A percentile compares a stretch with the other conserved stretches of the same genome.
Conservation (phyloP, 2,888 invertebrate species). For the Lycia hirtaria region DNA sequence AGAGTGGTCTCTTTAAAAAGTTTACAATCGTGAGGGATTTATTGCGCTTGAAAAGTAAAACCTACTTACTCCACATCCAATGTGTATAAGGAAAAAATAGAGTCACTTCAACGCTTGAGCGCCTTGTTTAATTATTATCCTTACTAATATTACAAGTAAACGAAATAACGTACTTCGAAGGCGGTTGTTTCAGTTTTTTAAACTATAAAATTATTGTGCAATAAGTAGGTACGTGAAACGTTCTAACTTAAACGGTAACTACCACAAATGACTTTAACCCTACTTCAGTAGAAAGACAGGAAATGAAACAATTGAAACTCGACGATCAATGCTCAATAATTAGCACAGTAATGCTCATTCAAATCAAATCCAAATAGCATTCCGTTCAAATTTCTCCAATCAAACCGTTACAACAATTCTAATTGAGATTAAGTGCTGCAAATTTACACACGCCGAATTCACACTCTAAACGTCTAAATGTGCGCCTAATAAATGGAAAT, state of each 20-base stretch:
- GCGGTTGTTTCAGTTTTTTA: no score
- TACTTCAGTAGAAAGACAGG: conserved; percentile 13
- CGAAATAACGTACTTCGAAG: no score
- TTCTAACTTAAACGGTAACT: conserved; percentile 8
- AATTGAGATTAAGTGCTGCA: conserved; percentile 35
- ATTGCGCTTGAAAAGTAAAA: no score
- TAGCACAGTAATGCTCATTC: conserved; percentile 34
- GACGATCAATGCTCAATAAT: conserved; percentile 27
- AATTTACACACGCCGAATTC: conserved; percentile 37
- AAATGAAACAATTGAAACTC: conserved; percentile 29
- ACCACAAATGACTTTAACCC: conserved; percentile 23
- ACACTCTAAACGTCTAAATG: conserved; percentile 32
- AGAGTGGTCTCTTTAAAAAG: no score
- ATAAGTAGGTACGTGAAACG: no score
- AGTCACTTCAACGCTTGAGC: no score
- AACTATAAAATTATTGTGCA: no score
- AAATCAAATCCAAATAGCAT: conserved; percentile 36
- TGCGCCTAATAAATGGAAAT: conserved; percentile 58
- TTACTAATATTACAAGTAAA: no score
- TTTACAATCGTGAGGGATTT: no score
- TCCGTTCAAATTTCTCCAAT: conserved; percentile 20
- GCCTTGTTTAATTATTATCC: no score
- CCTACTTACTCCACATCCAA: no score
- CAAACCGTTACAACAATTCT: conserved; percentile 31
- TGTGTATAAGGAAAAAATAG: no score